phyloP scores from a whole-genome alignment of 37 sponge, comb jelly and placozoan species.

The Agelas oroides region DNA sequence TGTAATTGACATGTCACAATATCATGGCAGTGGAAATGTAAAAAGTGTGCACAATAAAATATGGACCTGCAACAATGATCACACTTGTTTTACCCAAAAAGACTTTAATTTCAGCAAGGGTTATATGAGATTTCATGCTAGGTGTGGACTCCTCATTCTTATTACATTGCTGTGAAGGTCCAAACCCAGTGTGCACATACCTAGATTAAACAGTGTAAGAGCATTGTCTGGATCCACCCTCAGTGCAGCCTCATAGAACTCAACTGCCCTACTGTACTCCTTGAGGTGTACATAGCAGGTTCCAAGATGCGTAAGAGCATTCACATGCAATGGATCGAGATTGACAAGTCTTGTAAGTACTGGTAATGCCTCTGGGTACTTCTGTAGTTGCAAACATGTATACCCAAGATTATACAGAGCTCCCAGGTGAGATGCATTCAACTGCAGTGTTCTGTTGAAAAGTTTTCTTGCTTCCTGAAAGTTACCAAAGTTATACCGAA shows the following conservation, averaged over 20 bases:
- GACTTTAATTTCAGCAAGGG: too few relatives aligned
- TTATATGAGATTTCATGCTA: too few relatives aligned
- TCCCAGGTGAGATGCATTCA: background rate
- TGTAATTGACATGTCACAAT: too few relatives aligned
- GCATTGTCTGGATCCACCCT: constrained; percentile 37
- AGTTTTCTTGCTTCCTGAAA: background rate
- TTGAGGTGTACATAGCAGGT: constrained; percentile 2
- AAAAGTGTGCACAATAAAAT: too few relatives aligned
- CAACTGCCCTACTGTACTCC: background rate
- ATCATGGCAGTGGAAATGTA: too few relatives aligned
- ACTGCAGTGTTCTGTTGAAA: background rate
- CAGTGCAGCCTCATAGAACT: constrained; percentile 19
- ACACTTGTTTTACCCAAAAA: too few relatives aligned
- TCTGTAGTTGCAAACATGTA: constrained; percentile 1
- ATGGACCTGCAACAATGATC: too few relatives aligned
- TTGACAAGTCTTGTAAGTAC: background rate
- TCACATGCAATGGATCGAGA: constrained; percentile 16
- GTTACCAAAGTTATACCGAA: background rate
- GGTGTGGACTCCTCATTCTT: too few relatives aligned
- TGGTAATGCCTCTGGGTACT: background rate
- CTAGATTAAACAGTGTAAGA: constrained; percentile 61
- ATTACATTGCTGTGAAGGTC: too few relatives aligned
- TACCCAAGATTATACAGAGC: constrained; percentile 9
- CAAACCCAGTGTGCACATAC: too few relatives aligned
- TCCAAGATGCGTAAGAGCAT: constrained; percentile 14